phyloP scores from a whole-genome alignment of 2,797 vertebrate species.

The Falco naumanni region DNA sequence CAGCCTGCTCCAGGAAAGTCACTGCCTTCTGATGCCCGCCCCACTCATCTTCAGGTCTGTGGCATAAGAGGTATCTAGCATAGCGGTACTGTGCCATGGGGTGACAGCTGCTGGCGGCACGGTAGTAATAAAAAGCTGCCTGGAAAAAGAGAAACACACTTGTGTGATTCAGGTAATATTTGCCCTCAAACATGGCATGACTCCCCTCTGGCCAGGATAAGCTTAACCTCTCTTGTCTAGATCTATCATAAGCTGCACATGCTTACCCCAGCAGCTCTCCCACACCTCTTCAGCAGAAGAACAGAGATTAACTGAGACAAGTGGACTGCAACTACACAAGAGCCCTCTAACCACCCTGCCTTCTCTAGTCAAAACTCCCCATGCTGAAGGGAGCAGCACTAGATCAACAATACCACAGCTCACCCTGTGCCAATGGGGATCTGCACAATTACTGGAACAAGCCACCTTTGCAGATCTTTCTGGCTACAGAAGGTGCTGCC shows the following conservation, averaged over 20 bases:
- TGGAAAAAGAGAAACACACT: slow-evolving; percentile 61
- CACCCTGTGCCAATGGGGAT: not conserved
- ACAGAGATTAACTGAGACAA: not conserved
- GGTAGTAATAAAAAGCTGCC: slow-evolving; percentile 87
- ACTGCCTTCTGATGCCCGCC: slow-evolving; percentile 75
- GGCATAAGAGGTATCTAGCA: slow-evolving; percentile 83
- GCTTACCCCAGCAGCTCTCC: not conserved
- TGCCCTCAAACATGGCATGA: not conserved
- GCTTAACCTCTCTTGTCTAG: not conserved
- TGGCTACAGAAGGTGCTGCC: not conserved
- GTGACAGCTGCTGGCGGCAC: slow-evolving; percentile 84
- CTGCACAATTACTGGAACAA: not conserved
- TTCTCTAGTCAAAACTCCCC: not conserved
- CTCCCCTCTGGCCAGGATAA: not conserved
- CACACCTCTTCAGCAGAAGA: not conserved
- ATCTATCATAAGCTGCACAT: not conserved
- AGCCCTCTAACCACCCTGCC: not conserved
- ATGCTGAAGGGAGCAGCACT: not conserved
- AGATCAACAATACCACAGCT: not conserved
- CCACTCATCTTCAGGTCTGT: slow-evolving; percentile 60
- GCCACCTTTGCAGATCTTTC: not conserved
- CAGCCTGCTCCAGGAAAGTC: slow-evolving; percentile 81
- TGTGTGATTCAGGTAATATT: not conserved
- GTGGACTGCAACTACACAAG: not conserved
- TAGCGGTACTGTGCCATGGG: slow-evolving; percentile 88